Evolutionary conservation across 2,888 invertebrate species (phyloP).

Genomic region (Lasioglossum lativentre): DNA sequence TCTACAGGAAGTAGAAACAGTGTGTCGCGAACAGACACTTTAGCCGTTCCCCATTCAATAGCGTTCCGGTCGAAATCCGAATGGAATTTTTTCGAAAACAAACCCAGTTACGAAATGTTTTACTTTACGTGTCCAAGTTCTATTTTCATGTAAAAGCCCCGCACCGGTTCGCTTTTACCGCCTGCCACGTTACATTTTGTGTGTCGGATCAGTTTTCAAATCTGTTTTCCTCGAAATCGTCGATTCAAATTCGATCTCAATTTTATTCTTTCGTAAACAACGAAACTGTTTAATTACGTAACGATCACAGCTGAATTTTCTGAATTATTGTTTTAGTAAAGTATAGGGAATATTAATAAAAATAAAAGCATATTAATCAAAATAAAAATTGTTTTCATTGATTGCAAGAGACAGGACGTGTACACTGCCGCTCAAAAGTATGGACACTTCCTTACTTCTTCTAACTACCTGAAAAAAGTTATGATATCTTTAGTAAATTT

Average conservation of each 20-base stretch:
- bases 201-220: no score
- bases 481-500: no score
- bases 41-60: not conserved
- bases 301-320: not conserved
- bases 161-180: not conserved
- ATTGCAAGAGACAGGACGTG: not conserved
- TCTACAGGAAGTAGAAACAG: not conserved
- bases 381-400: not conserved
- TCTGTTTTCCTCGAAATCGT: not conserved
- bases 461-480: no score
- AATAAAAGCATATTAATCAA: no score
- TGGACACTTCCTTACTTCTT: no score
- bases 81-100: constrained; percentile 6
- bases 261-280: not conserved
- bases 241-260: not conserved
- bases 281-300: not conserved
- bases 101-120: not conserved
- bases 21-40: not conserved
- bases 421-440: no score
- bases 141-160: not conserved
- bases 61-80: not conserved
- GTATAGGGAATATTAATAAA: no score
- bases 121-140: not conserved
- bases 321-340: not conserved
- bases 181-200: not conserved